A percentile compares a stretch with the other conserved stretches of the same genome.
Conservation (phyloP, 2,888 invertebrate species). For the Eristalis tenax region DNA sequence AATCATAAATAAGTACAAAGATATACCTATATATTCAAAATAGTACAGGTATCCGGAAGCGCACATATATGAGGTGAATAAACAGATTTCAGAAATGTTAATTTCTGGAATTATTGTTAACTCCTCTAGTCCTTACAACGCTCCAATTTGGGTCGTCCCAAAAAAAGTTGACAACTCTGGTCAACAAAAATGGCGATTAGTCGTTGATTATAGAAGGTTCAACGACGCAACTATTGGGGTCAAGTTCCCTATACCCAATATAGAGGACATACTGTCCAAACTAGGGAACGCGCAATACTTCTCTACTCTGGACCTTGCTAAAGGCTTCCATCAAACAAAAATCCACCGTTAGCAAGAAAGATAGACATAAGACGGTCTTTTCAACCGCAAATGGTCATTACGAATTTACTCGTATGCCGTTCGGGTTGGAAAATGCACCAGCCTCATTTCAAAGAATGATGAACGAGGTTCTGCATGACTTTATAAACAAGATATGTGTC, state of each 20-base stretch:
- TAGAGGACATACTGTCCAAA: constrained; percentile 41
- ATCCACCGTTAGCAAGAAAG: constrained; percentile 2
- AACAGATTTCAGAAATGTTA: constrained; percentile 33
- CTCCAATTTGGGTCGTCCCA: too few species aligned
- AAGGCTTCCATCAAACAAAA: constrained; percentile 54
- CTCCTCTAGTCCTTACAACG: too few species aligned
- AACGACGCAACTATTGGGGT: constrained; percentile 22
- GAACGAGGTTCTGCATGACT: constrained; percentile 1
- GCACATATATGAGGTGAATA: constrained; percentile 9
- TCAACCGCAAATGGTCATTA: constrained; percentile 35
- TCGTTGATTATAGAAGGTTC: not conserved
- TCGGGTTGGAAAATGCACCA: too few species aligned
- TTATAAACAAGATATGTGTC: constrained; percentile 31
- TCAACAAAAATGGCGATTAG: constrained; percentile 15
- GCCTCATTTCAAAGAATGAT: constrained; percentile 9
- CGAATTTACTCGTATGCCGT: constrained; percentile 36
- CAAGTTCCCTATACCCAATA: constrained; percentile 37
- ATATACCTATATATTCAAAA: constrained; percentile 15
- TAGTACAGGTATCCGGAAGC: constrained; percentile 11
- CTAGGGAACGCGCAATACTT: constrained; percentile 33
- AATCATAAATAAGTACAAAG: not conserved
- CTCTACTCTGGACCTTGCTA: constrained; percentile 10
- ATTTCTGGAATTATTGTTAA: too few species aligned
- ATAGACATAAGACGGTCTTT: constrained; percentile 31
- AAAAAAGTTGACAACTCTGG: too few species aligned